Evolutionary conservation across 1,140 invertebrate species (phyloP), one percentile per base, ranked within the genome.

Genomic region (Trachymyrmex septentrionalis): DNA sequence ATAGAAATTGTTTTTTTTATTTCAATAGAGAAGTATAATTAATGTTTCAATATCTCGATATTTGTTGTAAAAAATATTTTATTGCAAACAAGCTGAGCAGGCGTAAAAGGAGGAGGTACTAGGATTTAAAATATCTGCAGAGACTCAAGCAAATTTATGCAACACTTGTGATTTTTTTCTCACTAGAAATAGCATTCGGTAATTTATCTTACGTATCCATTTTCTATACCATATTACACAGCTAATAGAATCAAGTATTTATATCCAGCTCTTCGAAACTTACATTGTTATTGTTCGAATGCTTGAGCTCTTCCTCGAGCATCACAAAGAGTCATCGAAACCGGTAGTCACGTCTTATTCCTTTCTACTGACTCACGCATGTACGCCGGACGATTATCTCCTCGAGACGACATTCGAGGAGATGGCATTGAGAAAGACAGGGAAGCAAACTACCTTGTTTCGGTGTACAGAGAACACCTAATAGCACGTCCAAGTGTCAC

Each of bases 401-500:
- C 69, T 63, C 69, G 27, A 61, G 38, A 7, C 16, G 57, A 21
- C 55, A 24, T 21, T 61, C 67, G 14, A 73, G 38, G 21, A 59
- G 44, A 16, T n/a, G 69, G 24, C 38, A 57, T 73, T 61, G 55
- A 27, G 38, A 61, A 27, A 82, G 55, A 84, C 24, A 50, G n/a
- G 19, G 14, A 30, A 14, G 27, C 82, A 76, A 16, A 38, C 44
- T 77, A 77, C 12, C 48, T 16, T 66, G 72, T 88, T 85, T 66
- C 38, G 66, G 24, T 21, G 27, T 57, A 55, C 19, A n/a, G 19
- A 21, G 71, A 50, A 67, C 59, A 50, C 16, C 66, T 86, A 86
- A 86, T 44, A 80, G 53, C 73, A 57, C 21, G 53, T 27, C 44
- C 27, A 48, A 84, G 21, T 50, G 53, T 86, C 76, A n/a, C 59